A percentile compares a stretch with the other conserved stretches of the same genome.
phyloP scores from a whole-genome alignment of 2,113 vertebrate genomes.

The Xyrauchen texanus region DNA sequence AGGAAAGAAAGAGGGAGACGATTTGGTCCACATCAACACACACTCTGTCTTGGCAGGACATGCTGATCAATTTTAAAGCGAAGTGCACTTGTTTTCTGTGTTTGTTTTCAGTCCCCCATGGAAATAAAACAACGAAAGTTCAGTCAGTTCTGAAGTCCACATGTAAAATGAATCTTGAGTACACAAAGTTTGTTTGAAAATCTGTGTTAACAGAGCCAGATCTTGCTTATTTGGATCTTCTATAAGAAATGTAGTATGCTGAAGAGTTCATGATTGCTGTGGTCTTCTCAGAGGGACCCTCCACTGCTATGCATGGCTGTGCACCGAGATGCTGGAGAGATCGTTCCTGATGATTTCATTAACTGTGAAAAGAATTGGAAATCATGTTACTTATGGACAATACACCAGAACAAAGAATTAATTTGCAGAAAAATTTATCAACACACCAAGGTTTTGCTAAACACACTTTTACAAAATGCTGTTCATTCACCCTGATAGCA shows the following conservation, averaged over 20 bases:
- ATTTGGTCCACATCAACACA: slow-evolving; percentile 45
- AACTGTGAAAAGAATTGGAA: slow-evolving; percentile 78
- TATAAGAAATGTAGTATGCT: neutral
- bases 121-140: slow-evolving; percentile 6
- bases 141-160: slow-evolving; percentile 10
- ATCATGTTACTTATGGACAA: neutral
- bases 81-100: slow-evolving; percentile 38
- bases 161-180: slow-evolving; percentile 2
- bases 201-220: slow-evolving; percentile 1
- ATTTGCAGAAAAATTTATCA: neutral
- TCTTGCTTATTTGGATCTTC: slow-evolving; percentile 24
- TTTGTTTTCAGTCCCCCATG: slow-evolving; percentile 7
- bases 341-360: slow-evolving; percentile 98
- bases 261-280: slow-evolving; percentile 13
- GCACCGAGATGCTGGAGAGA: slow-evolving; percentile 86
- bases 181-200: slow-evolving; percentile 1
- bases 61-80: slow-evolving; percentile 18
- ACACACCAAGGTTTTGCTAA: neutral
- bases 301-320: slow-evolving; percentile 71
- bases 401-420: neutral
- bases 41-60: slow-evolving; percentile 34
- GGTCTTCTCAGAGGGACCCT: neutral
- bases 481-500: too few relatives aligned
- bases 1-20: neutral
- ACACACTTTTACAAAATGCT: neutral